These are phyloP conservation scores for Danio choprae DNA, from an alignment of 2,797 vertebrate species.

Conservation along the genomic window DNA sequence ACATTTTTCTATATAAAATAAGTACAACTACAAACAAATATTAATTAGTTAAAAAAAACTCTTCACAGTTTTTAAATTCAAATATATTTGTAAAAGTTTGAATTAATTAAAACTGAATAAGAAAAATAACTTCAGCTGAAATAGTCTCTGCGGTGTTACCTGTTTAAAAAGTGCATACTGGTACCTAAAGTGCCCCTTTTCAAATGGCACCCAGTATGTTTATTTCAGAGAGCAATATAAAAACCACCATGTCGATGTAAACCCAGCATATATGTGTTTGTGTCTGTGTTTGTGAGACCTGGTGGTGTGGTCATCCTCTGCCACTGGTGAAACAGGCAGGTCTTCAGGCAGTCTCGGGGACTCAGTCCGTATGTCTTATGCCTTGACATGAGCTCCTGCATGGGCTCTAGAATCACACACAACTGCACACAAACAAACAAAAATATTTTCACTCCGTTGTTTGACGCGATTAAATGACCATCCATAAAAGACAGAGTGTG, in stretches of 20 bases:
- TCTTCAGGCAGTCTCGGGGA: constrained; percentile 99
- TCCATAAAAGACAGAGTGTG: neutral
- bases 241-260: neutral
- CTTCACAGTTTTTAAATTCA: too few species aligned
- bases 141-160: too few species aligned
- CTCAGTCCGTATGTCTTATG: constrained; percentile 99
- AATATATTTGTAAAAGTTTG: too few species aligned
- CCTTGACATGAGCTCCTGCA: constrained; percentile 99
- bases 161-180: too few species aligned
- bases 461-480: neutral
- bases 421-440: constrained; percentile 78
- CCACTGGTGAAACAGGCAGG: constrained; percentile 99
- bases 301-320: constrained; percentile 98
- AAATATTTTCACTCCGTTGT: neutral
- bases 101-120: too few species aligned
- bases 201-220: too few species aligned
- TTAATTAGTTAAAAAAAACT: too few species aligned
- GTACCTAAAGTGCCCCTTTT: too few species aligned
- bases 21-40: too few species aligned
- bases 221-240: neutral
- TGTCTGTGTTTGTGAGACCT: constrained; percentile 72
- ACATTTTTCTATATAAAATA: too few species aligned
- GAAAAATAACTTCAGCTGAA: too few species aligned
- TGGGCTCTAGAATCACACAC: constrained; percentile 99
- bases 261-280: neutral